Percentiles rank a stretch among this genome's conserved stretches.
Evolutionary conservation across 1,140 invertebrate genomes (phyloP).

Genomic region (Leptopilina boulardi): DNA sequence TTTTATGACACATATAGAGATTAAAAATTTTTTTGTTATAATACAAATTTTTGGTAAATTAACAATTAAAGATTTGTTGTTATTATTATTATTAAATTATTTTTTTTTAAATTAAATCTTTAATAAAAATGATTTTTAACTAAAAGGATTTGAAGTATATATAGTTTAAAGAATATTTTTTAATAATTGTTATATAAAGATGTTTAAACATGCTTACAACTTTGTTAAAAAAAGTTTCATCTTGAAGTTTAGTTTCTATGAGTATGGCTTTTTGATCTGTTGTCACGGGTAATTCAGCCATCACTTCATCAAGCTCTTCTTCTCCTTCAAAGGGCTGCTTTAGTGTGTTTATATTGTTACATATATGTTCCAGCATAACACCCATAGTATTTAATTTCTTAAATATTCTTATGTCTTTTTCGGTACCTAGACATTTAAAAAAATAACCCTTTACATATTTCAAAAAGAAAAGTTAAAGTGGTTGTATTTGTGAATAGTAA

Average conservation of each 20-base stretch:
- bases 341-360: neutral
- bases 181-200: neutral
- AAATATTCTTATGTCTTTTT: slow-evolving; percentile 2
- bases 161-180: no score
- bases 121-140: no score
- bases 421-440: neutral
- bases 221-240: neutral
- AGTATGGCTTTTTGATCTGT: neutral
- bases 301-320: neutral
- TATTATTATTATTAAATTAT: no score
- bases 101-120: no score
- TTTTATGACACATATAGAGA: no score
- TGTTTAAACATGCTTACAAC: neutral
- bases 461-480: neutral
- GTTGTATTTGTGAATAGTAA: neutral
- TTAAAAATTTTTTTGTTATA: no score
- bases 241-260: neutral
- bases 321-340: neutral
- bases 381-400: neutral
- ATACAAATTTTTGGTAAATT: no score
- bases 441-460: neutral
- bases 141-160: no score
- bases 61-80: no score
- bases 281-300: neutral
- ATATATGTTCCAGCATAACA: neutral